These are phyloP conservation scores for Sapajus apella DNA, from an alignment of 2,113 vertebrate species.

Conservation along the genomic window DNA sequence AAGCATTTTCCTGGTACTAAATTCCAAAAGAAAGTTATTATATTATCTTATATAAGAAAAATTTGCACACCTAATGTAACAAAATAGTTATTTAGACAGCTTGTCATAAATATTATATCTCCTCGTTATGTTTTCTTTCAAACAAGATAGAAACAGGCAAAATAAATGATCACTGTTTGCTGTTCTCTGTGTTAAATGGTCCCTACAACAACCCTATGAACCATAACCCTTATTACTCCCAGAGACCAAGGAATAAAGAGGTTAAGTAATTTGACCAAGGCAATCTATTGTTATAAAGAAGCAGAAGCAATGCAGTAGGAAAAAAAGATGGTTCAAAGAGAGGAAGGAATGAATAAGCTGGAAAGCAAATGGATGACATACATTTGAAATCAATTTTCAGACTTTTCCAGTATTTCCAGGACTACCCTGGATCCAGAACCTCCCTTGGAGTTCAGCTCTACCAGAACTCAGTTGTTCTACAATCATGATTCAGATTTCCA, in stretches of 20 bases:
- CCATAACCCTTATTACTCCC: neutral
- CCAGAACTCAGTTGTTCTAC: neutral
- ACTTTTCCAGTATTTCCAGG: neutral
- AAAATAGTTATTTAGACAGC: neutral
- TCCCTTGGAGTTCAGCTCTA: neutral
- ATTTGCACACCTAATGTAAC: neutral
- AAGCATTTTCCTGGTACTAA: neutral
- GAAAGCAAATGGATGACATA: neutral
- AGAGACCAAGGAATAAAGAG: neutral
- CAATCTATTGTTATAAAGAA: conserved; percentile 6
- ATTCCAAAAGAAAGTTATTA: conserved; percentile 12
- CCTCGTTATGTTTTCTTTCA: neutral
- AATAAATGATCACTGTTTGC: neutral
- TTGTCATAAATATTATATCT: neutral
- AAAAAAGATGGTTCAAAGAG: neutral
- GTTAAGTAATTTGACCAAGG: neutral
- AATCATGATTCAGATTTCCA: neutral
- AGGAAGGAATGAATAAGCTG: neutral
- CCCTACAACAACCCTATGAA: neutral
- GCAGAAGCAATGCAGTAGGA: neutral
- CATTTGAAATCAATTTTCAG: neutral
- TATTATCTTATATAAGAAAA: neutral
- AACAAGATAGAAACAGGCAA: neutral
- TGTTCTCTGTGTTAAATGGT: neutral
- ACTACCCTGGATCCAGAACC: neutral